Conservation (phyloP, 2,797 vertebrate genomes). For the Champsocephalus esox region DNA sequence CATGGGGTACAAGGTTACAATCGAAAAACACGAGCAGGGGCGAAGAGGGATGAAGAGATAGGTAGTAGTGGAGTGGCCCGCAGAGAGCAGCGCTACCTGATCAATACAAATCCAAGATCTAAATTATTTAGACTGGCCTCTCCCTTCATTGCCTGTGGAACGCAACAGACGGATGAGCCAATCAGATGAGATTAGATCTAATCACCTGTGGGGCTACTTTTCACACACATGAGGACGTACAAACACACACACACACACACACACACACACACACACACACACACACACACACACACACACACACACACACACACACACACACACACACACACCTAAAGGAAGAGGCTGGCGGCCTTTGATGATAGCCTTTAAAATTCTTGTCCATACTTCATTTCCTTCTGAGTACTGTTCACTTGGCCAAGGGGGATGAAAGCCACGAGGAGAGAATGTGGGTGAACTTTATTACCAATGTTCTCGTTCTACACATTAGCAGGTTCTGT, state of each 20-base stretch:
- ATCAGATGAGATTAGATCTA: conserved; percentile 77
- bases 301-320: conserved; percentile 45
- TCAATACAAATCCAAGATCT: conserved; percentile 84
- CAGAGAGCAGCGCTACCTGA: conserved; percentile 68
- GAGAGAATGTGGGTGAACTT: conserved; percentile 54
- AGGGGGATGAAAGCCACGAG: conserved; percentile 63
- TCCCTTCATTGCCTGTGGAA: conserved; percentile 62
- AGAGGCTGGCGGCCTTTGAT: conserved; percentile 78
- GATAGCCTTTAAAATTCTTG: conserved; percentile 84
- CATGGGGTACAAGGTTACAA: conserved; percentile 70
- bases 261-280: conserved; percentile 23
- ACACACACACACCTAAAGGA: conserved; percentile 61
- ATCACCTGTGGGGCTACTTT: conserved; percentile 77
- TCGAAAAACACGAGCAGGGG: conserved; percentile 54
- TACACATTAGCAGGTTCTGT: conserved; percentile 40
- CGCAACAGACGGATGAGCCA: conserved; percentile 73
- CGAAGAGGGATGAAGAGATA: conserved; percentile 56
- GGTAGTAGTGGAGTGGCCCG: conserved; percentile 56
- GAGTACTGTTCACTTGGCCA: conserved; percentile 64
- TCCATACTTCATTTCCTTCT: conserved; percentile 76
- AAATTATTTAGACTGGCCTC: conserved; percentile 84
- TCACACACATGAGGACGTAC: too few relatives aligned
- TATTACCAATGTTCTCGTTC: conserved; percentile 51
- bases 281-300: conserved; percentile 33
- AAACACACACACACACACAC: too few relatives aligned